Base-by-base conservation (phyloP, 2,113 vertebrate genomes). In the Callocephalon fimbriatum region DNA sequence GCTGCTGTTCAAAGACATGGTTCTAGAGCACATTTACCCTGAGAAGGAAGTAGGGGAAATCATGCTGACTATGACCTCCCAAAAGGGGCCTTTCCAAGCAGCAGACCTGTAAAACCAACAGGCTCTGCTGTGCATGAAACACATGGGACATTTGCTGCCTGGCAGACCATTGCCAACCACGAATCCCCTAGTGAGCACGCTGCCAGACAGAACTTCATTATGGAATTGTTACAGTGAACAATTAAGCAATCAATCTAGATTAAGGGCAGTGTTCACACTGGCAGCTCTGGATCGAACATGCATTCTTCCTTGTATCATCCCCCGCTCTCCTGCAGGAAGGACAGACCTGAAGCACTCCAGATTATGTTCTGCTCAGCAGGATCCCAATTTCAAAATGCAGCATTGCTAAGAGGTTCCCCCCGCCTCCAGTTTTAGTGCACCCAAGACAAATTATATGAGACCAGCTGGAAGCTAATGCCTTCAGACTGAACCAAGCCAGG, bases 141-240 rank as follows among this genome's bases (percentile, higher is more conserved):
- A 54, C 53, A 15, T 0, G 12, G 76, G 85, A 68, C n/a, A 15
- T 19, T 14, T 5, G 29, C 62, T 71, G 68, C 89, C 67, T 40
- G 38, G 51, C 72, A 81, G 38, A 27, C 47, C 12, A 5, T 2
- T 37, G 63, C 63, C 80, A 61, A n/a, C 63, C 51, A 44, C 2
- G 0, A 44, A 48, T 44, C 45, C 53, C 32, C 22, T 12, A n/a
- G 63, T 0, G 1, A 92, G 75, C 47, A 8, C 4, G 1, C 23
- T 31, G 70, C 80, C 91, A 93, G 65, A 29, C 65, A 86, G 31
- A 54, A 71, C 83, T 88, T 84, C 75, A 83, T 70, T 56, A 71
- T 37, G 26, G 62, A 51, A 63, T 11, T 56, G 66, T 88, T 73
- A 12, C 38, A 22, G 81, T 7, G 29, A 77, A 86, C 88, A 77